phyloP scores from a whole-genome alignment of 2,113 vertebrate genomes.

The Lonchura striata region DNA sequence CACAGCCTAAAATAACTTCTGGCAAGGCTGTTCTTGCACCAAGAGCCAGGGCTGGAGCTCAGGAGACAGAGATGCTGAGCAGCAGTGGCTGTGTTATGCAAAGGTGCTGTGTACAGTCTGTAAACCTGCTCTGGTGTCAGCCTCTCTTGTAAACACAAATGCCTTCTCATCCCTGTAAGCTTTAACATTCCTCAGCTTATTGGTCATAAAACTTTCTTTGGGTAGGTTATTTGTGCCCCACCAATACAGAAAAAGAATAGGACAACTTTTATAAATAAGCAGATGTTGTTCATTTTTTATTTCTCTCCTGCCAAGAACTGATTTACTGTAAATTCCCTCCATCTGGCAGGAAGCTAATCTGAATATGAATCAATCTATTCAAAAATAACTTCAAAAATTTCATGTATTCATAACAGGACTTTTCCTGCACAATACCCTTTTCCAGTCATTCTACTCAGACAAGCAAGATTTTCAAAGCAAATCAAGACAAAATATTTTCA shows the following conservation, averaged over 20 bases:
- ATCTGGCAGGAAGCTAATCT: slow-evolving; percentile 81
- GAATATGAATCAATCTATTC: slow-evolving; percentile 77
- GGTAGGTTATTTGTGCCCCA: slow-evolving; percentile 23
- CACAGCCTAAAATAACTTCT: neutral
- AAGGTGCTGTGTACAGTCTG: neutral
- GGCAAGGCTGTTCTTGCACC: neutral
- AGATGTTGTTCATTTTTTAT: slow-evolving; percentile 65
- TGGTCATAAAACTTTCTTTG: slow-evolving; percentile 9
- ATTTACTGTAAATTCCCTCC: slow-evolving; percentile 77
- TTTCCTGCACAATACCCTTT: slow-evolving; percentile 60
- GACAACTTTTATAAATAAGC: slow-evolving; percentile 59
- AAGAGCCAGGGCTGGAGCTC: neutral
- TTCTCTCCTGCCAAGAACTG: slow-evolving; percentile 69
- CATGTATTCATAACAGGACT: slow-evolving; percentile 66
- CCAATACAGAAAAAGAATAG: slow-evolving; percentile 1
- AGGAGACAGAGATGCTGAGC: neutral
- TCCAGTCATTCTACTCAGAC: slow-evolving; percentile 36
- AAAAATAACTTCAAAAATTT: slow-evolving; percentile 76
- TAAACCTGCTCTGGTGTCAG: neutral
- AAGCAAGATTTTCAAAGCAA: slow-evolving; percentile 27
- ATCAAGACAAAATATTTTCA: slow-evolving; percentile 38
- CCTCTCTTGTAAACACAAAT: neutral
- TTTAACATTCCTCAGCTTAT: neutral
- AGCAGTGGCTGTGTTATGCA: neutral
- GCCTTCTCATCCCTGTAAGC: neutral